A percentile compares a stretch with the other conserved stretches of the same genome.
Conservation (phyloP, 2,888 invertebrate species). For the Pterostichus niger region DNA sequence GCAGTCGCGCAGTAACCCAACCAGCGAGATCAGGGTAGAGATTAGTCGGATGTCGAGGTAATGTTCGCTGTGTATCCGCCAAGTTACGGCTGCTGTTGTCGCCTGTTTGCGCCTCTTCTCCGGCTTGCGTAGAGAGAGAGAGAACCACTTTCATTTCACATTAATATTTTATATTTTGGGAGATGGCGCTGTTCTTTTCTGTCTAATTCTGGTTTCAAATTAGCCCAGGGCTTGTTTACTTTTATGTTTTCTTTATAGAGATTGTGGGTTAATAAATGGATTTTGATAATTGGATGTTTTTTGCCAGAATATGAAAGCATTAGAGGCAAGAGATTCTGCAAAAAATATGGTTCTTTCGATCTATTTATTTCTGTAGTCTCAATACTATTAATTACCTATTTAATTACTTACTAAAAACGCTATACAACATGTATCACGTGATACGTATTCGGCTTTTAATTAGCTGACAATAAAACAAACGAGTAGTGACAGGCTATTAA, state of each 20-base stretch:
- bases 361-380: too few species aligned
- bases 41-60: constrained; percentile 7
- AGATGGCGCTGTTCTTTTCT: constrained; percentile 6
- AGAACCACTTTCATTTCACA: constrained; percentile 17
- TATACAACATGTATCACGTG: too few species aligned
- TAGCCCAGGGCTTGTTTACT: constrained; percentile 27
- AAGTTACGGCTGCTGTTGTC: constrained; percentile 37
- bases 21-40: not conserved
- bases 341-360: too few species aligned
- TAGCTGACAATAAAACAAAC: too few species aligned
- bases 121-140: not conserved
- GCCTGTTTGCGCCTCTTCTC: not conserved
- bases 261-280: constrained; percentile 29
- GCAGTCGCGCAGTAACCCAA: not conserved
- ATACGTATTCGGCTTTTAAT: too few species aligned
- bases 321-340: not conserved
- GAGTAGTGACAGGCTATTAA: too few species aligned
- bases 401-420: too few species aligned
- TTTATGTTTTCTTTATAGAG: constrained; percentile 35
- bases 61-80: constrained; percentile 5
- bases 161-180: constrained; percentile 49
- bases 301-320: not conserved
- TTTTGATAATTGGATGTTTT: constrained; percentile 39
- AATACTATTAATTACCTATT: too few species aligned
- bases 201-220: constrained; percentile 40